Conservation (phyloP, 2,888 invertebrate species). For the Parelbella ahira region DNA sequence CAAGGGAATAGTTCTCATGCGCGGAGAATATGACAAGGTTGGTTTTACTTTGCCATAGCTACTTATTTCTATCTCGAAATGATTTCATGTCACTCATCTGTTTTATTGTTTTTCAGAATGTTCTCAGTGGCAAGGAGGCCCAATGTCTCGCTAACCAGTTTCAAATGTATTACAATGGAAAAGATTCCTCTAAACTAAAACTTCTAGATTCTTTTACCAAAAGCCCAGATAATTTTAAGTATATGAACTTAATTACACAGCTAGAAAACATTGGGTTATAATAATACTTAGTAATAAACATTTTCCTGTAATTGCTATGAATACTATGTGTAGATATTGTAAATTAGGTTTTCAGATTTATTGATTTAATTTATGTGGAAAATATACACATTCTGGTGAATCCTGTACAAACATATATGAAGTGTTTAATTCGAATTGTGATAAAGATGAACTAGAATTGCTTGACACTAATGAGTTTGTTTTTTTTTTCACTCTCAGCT, state of each 20-base stretch:
- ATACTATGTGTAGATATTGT: too few relatives aligned
- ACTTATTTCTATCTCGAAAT: too few relatives aligned
- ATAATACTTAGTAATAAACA: too few relatives aligned
- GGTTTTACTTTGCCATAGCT: background rate
- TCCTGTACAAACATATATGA: slow-evolving; percentile 34
- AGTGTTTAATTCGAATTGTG: slow-evolving; percentile 21
- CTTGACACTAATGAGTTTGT: slow-evolving; percentile 1
- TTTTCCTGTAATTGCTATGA: too few relatives aligned
- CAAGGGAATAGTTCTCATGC: slow-evolving; percentile 90
- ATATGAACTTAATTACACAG: slow-evolving; percentile 89
- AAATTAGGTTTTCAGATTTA: too few relatives aligned
- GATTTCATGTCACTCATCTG: too few relatives aligned
- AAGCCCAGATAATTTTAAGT: slow-evolving; percentile 87
- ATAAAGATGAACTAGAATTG: slow-evolving; percentile 11
- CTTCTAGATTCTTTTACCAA: slow-evolving; percentile 85
- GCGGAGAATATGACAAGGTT: slow-evolving; percentile 89
- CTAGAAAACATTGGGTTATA: slow-evolving; percentile 83
- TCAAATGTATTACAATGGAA: slow-evolving; percentile 89
- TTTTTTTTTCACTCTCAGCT: slow-evolving; percentile 20
- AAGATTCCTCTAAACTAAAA: slow-evolving; percentile 80
- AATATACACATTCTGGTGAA: slow-evolving; percentile 60
- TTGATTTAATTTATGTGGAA: slow-evolving; percentile 58
- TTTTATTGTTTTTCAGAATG: too few relatives aligned
- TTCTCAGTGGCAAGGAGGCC: slow-evolving; percentile 88
- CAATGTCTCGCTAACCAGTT: slow-evolving; percentile 92